These are phyloP conservation scores for Tenthredo mesomela DNA, from an alignment of 2,888 invertebrate genomes.

Conservation along the genomic window DNA sequence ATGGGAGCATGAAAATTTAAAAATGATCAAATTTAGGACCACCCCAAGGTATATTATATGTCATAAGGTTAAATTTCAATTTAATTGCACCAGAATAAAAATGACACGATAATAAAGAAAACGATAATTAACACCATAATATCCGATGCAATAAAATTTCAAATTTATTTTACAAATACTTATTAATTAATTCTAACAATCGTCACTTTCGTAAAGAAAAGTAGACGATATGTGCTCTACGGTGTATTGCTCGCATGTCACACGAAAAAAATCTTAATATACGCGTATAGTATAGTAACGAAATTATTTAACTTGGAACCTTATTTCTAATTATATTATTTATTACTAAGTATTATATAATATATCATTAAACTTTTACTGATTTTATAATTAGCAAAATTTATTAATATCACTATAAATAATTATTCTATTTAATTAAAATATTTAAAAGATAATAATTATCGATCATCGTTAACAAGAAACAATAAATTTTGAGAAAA, in stretches of 20 bases:
- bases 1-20: no score
- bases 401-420: conserved; percentile 32
- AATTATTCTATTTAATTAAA: conserved; percentile 27
- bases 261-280: conserved; percentile 52
- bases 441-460: conserved; percentile 27
- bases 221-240: conserved; percentile 57
- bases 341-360: not conserved
- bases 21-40: no score
- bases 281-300: not conserved
- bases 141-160: conserved; percentile 9
- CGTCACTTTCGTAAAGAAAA: conserved; percentile 49
- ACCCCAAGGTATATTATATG: no score
- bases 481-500: not conserved
- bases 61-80: not conserved
- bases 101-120: not conserved
- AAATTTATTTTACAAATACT: not conserved
- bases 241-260: conserved; percentile 59
- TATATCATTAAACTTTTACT: not conserved
- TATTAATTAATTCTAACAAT: conserved; percentile 56
- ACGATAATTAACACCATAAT: not conserved
- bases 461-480: not conserved
- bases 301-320: not conserved
- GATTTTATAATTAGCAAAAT: not conserved
- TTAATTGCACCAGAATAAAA: conserved; percentile 7
- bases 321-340: not conserved